A percentile compares a stretch with the other conserved stretches of the same genome.
These are phyloP conservation scores for Hydrotaea diabolus DNA, from an alignment of 2,888 invertebrate genomes.

Conservation along the genomic window DNA sequence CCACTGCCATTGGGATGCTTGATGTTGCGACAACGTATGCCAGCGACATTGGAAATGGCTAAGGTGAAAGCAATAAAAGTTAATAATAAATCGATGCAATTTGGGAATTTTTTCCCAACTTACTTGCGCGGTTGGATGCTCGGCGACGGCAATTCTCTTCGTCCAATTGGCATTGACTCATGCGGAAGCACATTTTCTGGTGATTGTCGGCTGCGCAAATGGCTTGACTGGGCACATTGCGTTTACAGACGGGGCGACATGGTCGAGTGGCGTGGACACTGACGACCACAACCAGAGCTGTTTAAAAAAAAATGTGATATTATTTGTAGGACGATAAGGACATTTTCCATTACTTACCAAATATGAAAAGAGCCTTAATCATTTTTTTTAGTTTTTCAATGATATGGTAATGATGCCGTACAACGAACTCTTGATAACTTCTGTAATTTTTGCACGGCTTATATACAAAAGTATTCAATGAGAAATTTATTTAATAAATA, in stretches of 20 bases:
- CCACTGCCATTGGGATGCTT: conserved; percentile 42
- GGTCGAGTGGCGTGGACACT: neutral
- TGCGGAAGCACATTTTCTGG: conserved; percentile 68
- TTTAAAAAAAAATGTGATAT: neutral
- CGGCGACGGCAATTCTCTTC: conserved; percentile 71
- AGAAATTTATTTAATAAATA: too few relatives aligned
- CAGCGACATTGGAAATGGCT: neutral
- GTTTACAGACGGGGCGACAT: conserved; percentile 66
- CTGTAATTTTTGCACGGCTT: neutral
- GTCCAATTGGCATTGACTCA: conserved; percentile 69
- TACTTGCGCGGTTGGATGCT: conserved; percentile 31
- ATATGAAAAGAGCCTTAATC: conserved; percentile 49
- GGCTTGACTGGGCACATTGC: conserved; percentile 50
- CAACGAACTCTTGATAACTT: neutral
- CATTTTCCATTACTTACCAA: conserved; percentile 48
- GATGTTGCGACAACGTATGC: conserved; percentile 53
- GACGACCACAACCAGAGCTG: conserved; percentile 53
- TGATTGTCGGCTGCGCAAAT: conserved; percentile 68
- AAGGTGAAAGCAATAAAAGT: neutral
- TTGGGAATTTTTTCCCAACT: conserved; percentile 31
- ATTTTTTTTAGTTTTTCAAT: conserved; percentile 39
- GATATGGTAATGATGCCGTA: neutral
- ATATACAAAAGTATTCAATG: neutral
- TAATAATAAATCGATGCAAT: conserved; percentile 36
- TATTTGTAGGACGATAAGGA: neutral